Percentiles rank a stretch among this genome's conserved stretches.
These are phyloP conservation scores for Austrofundulus limnaeus DNA, from an alignment of 2,113 vertebrate genomes.

Conservation along the genomic window DNA sequence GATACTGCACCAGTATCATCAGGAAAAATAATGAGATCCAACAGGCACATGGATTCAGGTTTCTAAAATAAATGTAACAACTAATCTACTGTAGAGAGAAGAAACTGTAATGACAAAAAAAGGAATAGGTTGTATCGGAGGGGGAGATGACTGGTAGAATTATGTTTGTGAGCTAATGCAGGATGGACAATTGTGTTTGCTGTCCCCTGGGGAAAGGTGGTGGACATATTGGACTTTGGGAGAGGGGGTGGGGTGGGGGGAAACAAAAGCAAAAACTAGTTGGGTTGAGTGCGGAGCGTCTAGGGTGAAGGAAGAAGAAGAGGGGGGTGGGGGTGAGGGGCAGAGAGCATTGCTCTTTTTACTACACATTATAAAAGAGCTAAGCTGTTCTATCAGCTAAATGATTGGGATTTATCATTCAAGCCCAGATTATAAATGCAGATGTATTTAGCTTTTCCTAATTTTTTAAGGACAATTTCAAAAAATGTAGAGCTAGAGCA, in stretches of 20 bases:
- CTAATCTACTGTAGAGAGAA: slow-evolving; percentile 93
- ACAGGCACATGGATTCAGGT: slow-evolving; percentile 99
- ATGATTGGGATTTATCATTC: slow-evolving; percentile 62
- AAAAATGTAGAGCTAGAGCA: slow-evolving; percentile 53
- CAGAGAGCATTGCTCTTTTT: slow-evolving; percentile 76
- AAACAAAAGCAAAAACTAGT: slow-evolving; percentile 69
- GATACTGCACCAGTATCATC: slow-evolving; percentile 99
- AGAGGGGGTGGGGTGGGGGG: slow-evolving; percentile 7
- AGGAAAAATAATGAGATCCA: slow-evolving; percentile 98
- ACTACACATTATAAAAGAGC: slow-evolving; percentile 70
- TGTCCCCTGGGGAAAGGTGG: slow-evolving; percentile 78
- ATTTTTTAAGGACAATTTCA: slow-evolving; percentile 53
- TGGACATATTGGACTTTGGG: slow-evolving; percentile 69
- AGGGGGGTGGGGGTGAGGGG: slow-evolving; percentile 50
- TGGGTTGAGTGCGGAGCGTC: slow-evolving; percentile 72
- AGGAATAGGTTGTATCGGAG: slow-evolving; percentile 83
- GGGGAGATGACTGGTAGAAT: slow-evolving; percentile 91
- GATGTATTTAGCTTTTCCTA: slow-evolving; percentile 31
- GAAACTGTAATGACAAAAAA: slow-evolving; percentile 95
- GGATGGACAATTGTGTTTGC: slow-evolving; percentile 92
- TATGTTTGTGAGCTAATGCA: slow-evolving; percentile 97
- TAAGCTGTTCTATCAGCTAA: slow-evolving; percentile 67
- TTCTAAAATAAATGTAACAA: slow-evolving; percentile 91
- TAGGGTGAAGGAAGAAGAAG: slow-evolving; percentile 60
- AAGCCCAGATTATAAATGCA: slow-evolving; percentile 60